phyloP scores from a whole-genome alignment of 1,140 invertebrate genomes.

The Caenorhabditis latens region DNA sequence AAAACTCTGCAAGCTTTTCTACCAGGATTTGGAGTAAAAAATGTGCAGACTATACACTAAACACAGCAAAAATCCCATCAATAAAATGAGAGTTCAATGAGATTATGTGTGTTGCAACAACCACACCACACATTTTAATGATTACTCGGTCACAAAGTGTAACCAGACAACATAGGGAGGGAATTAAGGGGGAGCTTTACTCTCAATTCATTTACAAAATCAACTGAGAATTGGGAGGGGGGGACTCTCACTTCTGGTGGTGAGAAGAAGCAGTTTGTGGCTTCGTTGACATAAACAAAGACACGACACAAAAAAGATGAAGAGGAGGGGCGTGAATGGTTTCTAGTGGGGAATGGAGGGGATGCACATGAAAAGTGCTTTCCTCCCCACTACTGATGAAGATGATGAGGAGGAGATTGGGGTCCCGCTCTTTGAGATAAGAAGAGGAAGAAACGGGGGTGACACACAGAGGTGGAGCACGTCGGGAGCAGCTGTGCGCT shows the following conservation, averaged over 20 bases:
- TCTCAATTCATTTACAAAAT: slow-evolving; percentile 50
- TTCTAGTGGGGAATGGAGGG: background rate
- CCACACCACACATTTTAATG: slow-evolving; percentile 12
- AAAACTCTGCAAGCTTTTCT: background rate
- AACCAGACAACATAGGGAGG: background rate
- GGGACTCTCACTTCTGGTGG: background rate
- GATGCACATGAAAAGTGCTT: slow-evolving; percentile 47
- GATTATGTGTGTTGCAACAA: background rate
- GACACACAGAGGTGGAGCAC: slow-evolving; percentile 35
- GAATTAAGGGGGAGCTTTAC: background rate
- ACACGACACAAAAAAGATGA: background rate
- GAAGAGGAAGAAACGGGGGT: background rate
- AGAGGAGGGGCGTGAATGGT: background rate
- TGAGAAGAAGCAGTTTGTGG: slow-evolving; percentile 47
- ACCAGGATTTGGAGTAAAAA: background rate
- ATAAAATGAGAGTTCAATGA: slow-evolving; percentile 37
- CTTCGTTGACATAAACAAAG: slow-evolving; percentile 54
- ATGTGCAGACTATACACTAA: background rate
- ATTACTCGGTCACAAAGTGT: background rate
- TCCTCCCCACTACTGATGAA: background rate
- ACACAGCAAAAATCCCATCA: slow-evolving; percentile 15
- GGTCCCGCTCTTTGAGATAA: background rate
- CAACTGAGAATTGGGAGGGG: background rate
- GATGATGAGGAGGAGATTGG: slow-evolving; percentile 27
- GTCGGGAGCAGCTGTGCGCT: background rate